phyloP scores from a whole-genome alignment of 2,113 vertebrate genomes.

The Leptosomus discolor region DNA sequence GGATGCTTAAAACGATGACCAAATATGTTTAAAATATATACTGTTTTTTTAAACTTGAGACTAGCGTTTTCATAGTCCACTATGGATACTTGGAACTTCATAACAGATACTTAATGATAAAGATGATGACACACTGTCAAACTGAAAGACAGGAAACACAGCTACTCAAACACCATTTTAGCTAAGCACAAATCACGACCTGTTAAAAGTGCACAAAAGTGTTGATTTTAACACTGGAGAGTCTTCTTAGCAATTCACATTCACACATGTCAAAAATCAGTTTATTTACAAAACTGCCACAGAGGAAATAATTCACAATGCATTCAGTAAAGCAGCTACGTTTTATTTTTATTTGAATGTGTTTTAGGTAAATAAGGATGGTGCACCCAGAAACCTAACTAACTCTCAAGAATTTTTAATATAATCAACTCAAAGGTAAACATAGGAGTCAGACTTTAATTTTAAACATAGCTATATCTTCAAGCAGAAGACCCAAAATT shows the following conservation, averaged over 20 bases:
- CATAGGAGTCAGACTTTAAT: neutral
- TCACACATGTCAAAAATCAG: neutral
- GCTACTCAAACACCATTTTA: neutral
- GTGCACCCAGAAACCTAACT: neutral
- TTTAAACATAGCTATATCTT: neutral
- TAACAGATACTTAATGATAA: neutral
- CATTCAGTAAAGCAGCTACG: neutral
- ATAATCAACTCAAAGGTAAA: neutral
- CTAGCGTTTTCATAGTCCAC: neutral
- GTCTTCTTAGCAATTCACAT: too few species aligned
- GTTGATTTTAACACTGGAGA: neutral
- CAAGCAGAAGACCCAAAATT: neutral
- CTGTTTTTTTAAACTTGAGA: neutral
- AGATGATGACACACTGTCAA: neutral
- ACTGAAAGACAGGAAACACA: neutral
- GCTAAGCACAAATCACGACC: neutral
- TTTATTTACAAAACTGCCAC: neutral
- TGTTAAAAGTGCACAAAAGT: neutral
- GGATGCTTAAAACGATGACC: neutral
- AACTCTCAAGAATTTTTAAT: neutral
- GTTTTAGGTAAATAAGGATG: neutral
- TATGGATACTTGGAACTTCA: neutral
- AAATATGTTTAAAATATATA: neutral
- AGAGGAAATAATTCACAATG: neutral
- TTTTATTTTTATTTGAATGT: neutral